Evolutionary conservation across 1,140 invertebrate genomes (phyloP), one percentile per base, ranked within the genome.

Genomic region (Venustaconcha ellipsiformis): DNA sequence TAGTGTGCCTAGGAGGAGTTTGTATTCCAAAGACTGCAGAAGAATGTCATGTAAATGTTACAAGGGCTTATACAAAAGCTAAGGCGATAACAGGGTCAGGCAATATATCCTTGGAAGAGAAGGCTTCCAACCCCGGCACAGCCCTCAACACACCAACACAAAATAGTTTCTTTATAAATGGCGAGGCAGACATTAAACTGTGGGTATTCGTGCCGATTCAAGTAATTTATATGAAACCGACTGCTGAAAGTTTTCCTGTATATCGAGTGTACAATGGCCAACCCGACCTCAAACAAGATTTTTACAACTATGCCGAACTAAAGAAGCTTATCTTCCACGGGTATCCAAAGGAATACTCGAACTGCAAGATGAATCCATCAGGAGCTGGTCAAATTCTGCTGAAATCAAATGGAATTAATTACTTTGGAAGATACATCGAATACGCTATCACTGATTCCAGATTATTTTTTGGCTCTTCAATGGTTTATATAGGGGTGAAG

Each of bases 341-440:
- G 11, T 6, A 48, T 48, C n/a, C 6, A 67, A n/a, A 55, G 37
- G n/a, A 55, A 26, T 1, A n/a, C 17, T 13, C 18, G 13, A 57
- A 60, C 48, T 65, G 37, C 20, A 14, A 18, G 12, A 56, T 26
- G 13, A 30, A 14, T 55, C 4, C 55, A 1, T 57, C 63, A 63
- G 62, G 30, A 1, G 48, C 60, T 18, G 58, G 56, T 26, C 71
- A 72, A 63, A 57, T 72, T 14, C 55, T 23, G 26, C 20, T 72
- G 4, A n/a, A 64, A 20, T 64, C 71, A 15, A 60, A 48, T 26
- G 71, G 63, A 20, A 62, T 72, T 3, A 72, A 72, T 57, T 72
- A 72, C 66, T 8, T 63, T 14, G 62, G 71, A 56, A 55, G 56
- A 14, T 65, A 65, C 63, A 63, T 56, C 14, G 71, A 57, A 48